Evolutionary conservation across 2,113 vertebrate genomes (phyloP), one percentile per base, ranked within the genome.

Genomic region (Todiramphus saurophagus): DNA sequence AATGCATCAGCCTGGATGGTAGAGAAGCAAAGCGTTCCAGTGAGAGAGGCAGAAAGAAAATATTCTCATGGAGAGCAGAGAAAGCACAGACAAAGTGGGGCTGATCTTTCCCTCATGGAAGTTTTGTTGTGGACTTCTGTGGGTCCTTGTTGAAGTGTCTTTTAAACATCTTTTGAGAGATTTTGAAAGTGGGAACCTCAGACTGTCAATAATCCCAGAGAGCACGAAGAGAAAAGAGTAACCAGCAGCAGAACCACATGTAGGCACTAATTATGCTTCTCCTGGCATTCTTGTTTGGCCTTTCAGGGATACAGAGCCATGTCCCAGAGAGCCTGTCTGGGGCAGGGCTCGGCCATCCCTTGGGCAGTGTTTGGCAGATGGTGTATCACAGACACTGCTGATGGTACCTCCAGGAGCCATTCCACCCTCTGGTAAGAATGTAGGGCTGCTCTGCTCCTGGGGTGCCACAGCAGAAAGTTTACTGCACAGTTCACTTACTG

Each of bases 401-500:
- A 30, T 69, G 17, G 41, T 50, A 48, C 21, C 41, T 14, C 19
- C 13, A 14, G 69, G 46, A 68, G 35, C 23, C 10, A 3, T 33
- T 43, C 39, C 23, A 10, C 28, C 27, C n/a, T 15, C 27, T 15
- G 21, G 15, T 35, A 13, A n/a, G n/a, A 20, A 33, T 23, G 4
- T 2, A 7, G 13, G 62, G 58, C 87, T 70, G 30, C 86, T 74
- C 73, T 15, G 0, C 19, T 58, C 33, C 70, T 37, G 67, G 31
- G 55, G 5, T 77, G 70, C 48, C 14, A 1, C 28, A 5, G 30
- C 23, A 55, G 23, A 21, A 41, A 16, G 39, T 11, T 13, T 53
- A 7, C 56, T 78, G 84, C 48, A 2, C 41, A 4, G 21, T n/a
- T 70, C 28, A 2, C 21, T 44, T 7, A 0, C 28, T 63, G 56